A percentile compares a stretch with the other conserved stretches of the same genome.
Evolutionary conservation across 2,888 invertebrate species (phyloP).

Genomic region (Phaedon cochleariae): DNA sequence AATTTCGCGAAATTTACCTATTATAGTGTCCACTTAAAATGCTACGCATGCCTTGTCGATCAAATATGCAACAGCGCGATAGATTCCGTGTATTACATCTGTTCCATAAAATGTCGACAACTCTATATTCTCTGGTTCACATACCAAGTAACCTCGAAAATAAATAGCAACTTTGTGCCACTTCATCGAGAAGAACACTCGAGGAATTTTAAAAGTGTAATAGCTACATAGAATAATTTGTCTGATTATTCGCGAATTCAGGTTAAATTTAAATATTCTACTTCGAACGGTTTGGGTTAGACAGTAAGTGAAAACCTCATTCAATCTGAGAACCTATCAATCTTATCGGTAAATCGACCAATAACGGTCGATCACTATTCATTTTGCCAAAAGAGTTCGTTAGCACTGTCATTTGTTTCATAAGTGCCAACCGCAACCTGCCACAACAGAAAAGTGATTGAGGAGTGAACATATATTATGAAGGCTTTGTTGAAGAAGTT

Average conservation of each 20-base stretch:
- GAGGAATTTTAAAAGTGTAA: slow-evolving; percentile 35
- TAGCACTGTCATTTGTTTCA: too few species aligned
- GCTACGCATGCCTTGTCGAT: slow-evolving; percentile 45
- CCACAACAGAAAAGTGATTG: too few species aligned
- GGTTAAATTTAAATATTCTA: background rate
- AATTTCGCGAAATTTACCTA: slow-evolving; percentile 44
- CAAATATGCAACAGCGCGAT: slow-evolving; percentile 46
- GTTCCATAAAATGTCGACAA: slow-evolving; percentile 49
- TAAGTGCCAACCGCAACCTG: too few species aligned
- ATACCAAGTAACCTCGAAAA: slow-evolving; percentile 48
- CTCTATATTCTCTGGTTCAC: slow-evolving; percentile 48
- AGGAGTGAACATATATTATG: too few species aligned
- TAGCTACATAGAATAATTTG: slow-evolving; percentile 7
- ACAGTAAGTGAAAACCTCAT: background rate
- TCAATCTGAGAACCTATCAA: too few species aligned
- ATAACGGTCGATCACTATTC: too few species aligned
- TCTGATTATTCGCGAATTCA: background rate
- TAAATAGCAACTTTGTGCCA: slow-evolving; percentile 43
- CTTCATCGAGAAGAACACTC: slow-evolving; percentile 30
- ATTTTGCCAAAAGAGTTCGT: too few species aligned
- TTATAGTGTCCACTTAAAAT: slow-evolving; percentile 42
- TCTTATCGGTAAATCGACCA: too few species aligned
- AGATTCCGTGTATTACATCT: slow-evolving; percentile 48
- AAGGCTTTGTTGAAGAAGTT: too few species aligned
- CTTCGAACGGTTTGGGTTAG: background rate